Conservation (phyloP, 2,797 vertebrate species). For the Epinephelus awoara region DNA sequence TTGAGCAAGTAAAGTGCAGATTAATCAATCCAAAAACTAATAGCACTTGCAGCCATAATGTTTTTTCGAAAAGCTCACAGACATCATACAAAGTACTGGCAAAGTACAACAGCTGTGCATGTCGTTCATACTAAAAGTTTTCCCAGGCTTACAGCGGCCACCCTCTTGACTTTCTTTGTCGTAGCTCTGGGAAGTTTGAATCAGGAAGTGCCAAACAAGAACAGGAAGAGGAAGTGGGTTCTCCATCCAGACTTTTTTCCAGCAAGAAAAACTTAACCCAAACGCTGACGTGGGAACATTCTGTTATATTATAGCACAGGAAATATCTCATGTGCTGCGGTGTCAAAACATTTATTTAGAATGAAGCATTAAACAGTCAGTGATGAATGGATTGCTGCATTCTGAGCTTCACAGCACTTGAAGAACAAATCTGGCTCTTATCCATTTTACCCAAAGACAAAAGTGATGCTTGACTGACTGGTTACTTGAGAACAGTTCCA, state of each 20-base stretch:
- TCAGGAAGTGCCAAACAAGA: conserved; percentile 75
- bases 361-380: neutral
- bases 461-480: neutral
- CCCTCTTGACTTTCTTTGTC: conserved; percentile 50
- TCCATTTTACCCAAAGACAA: neutral
- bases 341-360: neutral
- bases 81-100: neutral
- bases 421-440: neutral
- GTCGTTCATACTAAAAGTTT: conserved; percentile 3
- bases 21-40: neutral
- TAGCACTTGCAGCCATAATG: neutral
- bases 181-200: conserved; percentile 58
- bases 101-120: neutral
- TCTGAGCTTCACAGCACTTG: neutral
- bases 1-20: neutral
- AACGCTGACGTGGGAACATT: conserved; percentile 37
- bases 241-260: conserved; percentile 54
- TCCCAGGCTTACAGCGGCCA: conserved; percentile 43
- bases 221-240: conserved; percentile 76
- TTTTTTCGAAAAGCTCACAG: neutral
- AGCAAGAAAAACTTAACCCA: conserved; percentile 42
- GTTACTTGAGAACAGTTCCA: neutral
- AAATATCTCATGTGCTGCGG: neutral
- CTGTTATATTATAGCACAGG: conserved; percentile 20
- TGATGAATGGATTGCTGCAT: neutral